Percentiles rank a stretch among this genome's conserved stretches.
Evolutionary conservation across 2,888 invertebrate species (phyloP).

Genomic region (Hydroisotoma schaefferi): DNA sequence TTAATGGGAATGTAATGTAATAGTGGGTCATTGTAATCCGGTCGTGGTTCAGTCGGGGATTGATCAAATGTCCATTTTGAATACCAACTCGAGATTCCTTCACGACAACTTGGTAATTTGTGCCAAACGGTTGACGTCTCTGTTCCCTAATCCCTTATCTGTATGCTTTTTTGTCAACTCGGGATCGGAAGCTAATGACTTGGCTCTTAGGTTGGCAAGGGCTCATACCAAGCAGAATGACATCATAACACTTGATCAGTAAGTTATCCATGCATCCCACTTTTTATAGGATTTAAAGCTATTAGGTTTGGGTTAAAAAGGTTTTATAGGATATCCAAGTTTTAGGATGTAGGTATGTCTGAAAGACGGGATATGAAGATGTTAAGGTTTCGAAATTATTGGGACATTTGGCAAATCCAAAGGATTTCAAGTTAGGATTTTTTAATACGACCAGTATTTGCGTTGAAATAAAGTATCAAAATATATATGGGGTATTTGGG

Average conservation of each 20-base stretch:
- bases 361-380: too few species aligned
- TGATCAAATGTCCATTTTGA: slow-evolving; percentile 80
- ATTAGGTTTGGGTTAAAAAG: too few species aligned
- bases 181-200: slow-evolving; percentile 97
- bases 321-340: too few species aligned
- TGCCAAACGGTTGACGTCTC: slow-evolving; percentile 74
- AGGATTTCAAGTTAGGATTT: too few species aligned
- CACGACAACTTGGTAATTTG: slow-evolving; percentile 93
- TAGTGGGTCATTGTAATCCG: slow-evolving; percentile 98
- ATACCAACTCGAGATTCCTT: slow-evolving; percentile 90
- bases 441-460: too few species aligned
- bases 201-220: slow-evolving; percentile 85
- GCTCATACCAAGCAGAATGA: slow-evolving; percentile 85
- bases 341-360: too few species aligned
- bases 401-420: too few species aligned
- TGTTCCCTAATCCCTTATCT: slow-evolving; percentile 78
- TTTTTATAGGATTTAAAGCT: too few species aligned
- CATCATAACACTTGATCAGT: slow-evolving; percentile 94
- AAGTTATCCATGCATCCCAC: slow-evolving; percentile 57
- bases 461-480: too few species aligned
- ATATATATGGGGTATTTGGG: too few species aligned
- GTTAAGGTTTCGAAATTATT: too few species aligned
- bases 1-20: slow-evolving; percentile 49
- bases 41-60: slow-evolving; percentile 85
- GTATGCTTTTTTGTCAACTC: slow-evolving; percentile 97